phyloP scores from a whole-genome alignment of 2,113 vertebrate species.

The Pungitius pungitius region DNA sequence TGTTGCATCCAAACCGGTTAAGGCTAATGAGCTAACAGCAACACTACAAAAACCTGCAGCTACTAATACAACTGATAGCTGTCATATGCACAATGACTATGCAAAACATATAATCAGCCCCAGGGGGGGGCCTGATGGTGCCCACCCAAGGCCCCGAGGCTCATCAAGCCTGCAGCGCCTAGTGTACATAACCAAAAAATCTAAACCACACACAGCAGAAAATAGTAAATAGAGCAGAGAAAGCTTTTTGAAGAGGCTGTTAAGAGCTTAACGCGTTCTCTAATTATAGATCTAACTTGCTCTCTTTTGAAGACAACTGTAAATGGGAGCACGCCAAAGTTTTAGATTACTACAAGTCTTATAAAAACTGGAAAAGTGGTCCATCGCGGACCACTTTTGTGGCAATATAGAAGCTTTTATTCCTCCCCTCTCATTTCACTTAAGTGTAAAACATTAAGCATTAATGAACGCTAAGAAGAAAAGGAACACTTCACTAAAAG shows the following conservation, averaged over 20 bases:
- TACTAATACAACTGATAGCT: constrained; percentile 54
- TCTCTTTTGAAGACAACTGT: constrained; percentile 78
- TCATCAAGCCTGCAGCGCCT: constrained; percentile 51
- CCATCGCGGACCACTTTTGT: constrained; percentile 59
- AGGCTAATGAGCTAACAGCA: constrained; percentile 22
- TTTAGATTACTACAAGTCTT: constrained; percentile 69
- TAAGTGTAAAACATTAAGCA: constrained; percentile 68
- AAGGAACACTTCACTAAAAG: constrained; percentile 75
- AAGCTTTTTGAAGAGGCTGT: constrained; percentile 78
- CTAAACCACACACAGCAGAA: constrained; percentile 70
- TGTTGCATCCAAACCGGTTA: not conserved
- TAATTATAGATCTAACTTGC: constrained; percentile 82
- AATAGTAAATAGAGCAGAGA: constrained; percentile 78
- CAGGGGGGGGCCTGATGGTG: constrained; percentile 52
- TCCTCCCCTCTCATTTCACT: constrained; percentile 77
- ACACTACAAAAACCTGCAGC: constrained; percentile 25
- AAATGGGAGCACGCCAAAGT: constrained; percentile 75
- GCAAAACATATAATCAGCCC: constrained; percentile 61
- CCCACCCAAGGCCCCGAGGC: constrained; percentile 67
- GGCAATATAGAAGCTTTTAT: constrained; percentile 46
- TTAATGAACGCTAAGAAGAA: constrained; percentile 76
- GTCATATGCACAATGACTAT: constrained; percentile 58
- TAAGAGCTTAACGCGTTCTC: constrained; percentile 76
- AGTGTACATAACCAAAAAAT: constrained; percentile 59
- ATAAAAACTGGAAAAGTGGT: constrained; percentile 68